phyloP scores from a whole-genome alignment of 1,140 invertebrate species.

The Leptinotarsa texana region DNA sequence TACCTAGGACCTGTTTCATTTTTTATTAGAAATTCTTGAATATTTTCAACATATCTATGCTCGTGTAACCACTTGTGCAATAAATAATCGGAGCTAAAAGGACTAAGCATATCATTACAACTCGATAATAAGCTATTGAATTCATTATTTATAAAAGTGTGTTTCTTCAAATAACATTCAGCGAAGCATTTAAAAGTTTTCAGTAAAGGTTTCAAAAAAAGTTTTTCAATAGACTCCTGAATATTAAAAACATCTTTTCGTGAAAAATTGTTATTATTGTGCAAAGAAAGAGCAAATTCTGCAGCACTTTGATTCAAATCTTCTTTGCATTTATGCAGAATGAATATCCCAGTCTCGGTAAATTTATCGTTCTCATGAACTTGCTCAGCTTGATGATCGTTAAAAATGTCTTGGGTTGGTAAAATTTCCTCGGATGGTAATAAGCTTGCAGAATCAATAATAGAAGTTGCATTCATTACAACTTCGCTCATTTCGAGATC shows the following conservation, averaged over 20 bases:
- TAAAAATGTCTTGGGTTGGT: too few relatives aligned
- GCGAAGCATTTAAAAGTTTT: constrained; percentile 11
- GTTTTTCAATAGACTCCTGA: constrained; percentile 16
- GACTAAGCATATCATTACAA: not conserved
- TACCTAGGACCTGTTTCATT: constrained; percentile 19
- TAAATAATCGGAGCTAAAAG: constrained; percentile 27
- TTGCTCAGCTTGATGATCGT: too few relatives aligned
- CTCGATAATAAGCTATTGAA: constrained; percentile 10
- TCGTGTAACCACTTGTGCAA: constrained; percentile 27
- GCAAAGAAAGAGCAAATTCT: too few relatives aligned
- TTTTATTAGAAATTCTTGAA: constrained; percentile 32
- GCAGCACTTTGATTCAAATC: too few relatives aligned
- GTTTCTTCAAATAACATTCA: constrained; percentile 11
- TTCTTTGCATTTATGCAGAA: too few relatives aligned
- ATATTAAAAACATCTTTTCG: constrained; percentile 34
- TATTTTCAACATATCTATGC: constrained; percentile 12
- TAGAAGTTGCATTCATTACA: too few relatives aligned
- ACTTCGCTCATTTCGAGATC: too few relatives aligned
- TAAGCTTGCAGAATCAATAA: too few relatives aligned
- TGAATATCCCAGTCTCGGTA: too few relatives aligned
- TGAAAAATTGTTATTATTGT: constrained; percentile 36
- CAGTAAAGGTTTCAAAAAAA: constrained; percentile 25
- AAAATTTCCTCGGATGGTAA: too few relatives aligned
- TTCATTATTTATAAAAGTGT: constrained; percentile 26
- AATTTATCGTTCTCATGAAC: too few relatives aligned